These are phyloP conservation scores for Rhorus exstirpatorius DNA, from an alignment of 2,888 invertebrate genomes.

Conservation along the genomic window DNA sequence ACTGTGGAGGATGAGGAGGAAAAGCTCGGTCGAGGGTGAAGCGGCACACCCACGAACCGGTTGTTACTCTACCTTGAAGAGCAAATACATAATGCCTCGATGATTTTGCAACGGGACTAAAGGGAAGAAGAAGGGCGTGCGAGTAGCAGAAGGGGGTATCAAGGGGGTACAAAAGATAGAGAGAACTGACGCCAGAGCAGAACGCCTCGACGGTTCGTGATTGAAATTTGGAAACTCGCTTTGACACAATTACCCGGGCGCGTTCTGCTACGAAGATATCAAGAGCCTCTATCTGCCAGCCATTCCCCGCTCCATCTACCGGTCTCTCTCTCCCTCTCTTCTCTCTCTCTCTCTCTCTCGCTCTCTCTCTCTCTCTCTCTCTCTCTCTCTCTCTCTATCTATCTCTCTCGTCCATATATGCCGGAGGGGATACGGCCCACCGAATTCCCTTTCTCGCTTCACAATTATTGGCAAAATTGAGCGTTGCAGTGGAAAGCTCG, in stretches of 20 bases:
- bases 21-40: constrained; percentile 80
- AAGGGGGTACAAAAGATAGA: constrained; percentile 68
- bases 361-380: constrained; percentile 47
- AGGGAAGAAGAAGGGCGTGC: constrained; percentile 67
- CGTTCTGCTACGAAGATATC: constrained; percentile 77
- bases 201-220: constrained; percentile 77
- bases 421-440: constrained; percentile 68
- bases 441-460: constrained; percentile 74
- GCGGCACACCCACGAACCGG: constrained; percentile 72
- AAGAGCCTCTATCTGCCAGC: constrained; percentile 72
- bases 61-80: constrained; percentile 80
- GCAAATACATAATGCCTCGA: constrained; percentile 86
- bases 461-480: constrained; percentile 75
- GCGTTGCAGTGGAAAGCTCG: constrained; percentile 73
- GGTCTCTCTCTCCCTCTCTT: constrained; percentile 49
- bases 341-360: constrained; percentile 47
- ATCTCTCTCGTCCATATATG: constrained; percentile 54
- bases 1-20: constrained; percentile 74
- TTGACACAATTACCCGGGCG: constrained; percentile 85
- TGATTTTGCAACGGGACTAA: constrained; percentile 80
- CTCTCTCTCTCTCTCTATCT: constrained; percentile 43
- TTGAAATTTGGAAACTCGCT: constrained; percentile 85
- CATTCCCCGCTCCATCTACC: constrained; percentile 66
- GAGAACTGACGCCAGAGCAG: constrained; percentile 71
- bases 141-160: constrained; percentile 65